Evolutionary conservation across 2,113 vertebrate genomes (phyloP).

Genomic region (Pteronura brasiliensis): DNA sequence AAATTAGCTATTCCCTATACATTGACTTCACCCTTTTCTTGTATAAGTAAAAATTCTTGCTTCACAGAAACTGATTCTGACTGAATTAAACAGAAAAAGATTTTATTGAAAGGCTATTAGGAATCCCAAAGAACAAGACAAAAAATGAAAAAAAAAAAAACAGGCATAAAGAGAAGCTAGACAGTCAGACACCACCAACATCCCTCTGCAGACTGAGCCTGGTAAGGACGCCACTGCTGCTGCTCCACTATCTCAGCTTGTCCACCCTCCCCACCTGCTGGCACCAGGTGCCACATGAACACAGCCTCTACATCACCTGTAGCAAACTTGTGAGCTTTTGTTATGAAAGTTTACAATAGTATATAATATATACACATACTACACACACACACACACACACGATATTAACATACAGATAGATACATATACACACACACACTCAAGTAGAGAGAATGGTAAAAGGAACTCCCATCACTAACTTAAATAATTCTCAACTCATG

Average conservation of each 20-base stretch:
- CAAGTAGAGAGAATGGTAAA: not conserved
- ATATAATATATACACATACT: not conserved
- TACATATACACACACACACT: not conserved
- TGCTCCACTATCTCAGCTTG: too few species aligned
- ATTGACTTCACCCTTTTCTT: not conserved
- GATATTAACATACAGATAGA: not conserved
- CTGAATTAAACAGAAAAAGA: not conserved
- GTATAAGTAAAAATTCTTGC: not conserved
- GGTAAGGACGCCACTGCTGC: not conserved
- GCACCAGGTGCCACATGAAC: rapidly evolving
- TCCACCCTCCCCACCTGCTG: not conserved
- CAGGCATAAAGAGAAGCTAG: not conserved
- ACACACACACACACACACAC: too few species aligned
- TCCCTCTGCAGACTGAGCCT: not conserved
- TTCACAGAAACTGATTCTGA: not conserved
- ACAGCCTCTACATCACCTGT: rapidly evolving
- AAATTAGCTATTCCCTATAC: not conserved
- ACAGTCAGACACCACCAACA: not conserved
- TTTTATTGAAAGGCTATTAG: not conserved
- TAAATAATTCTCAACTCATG: not conserved
- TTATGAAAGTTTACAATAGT: not conserved
- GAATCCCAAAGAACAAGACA: not conserved
- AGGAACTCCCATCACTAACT: not conserved
- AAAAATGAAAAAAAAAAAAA: not conserved
- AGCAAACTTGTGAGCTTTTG: not conserved